phyloP scores from a whole-genome alignment of 2,797 vertebrate species.

The Steatocranus sp. region DNA sequence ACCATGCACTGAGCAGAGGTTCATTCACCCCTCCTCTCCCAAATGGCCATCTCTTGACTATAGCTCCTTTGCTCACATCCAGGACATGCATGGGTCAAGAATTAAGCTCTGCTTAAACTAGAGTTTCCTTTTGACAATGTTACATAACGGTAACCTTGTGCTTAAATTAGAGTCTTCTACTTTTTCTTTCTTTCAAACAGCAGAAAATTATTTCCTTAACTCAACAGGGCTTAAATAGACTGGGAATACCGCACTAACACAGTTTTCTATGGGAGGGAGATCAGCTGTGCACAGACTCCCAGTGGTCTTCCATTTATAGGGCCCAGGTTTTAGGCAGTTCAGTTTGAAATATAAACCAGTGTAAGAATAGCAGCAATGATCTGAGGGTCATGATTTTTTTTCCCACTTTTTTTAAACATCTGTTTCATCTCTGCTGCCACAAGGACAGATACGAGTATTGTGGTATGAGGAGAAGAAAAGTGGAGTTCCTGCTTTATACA shows the following conservation, averaged over 20 bases:
- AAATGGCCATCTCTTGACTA: background rate
- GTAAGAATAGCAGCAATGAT: background rate
- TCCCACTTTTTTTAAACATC: background rate
- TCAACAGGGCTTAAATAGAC: background rate
- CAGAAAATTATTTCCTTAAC: background rate
- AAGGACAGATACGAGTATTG: background rate
- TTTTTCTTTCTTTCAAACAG: background rate
- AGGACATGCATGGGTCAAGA: background rate
- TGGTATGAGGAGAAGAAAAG: background rate
- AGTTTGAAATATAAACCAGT: background rate
- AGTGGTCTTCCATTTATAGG: background rate
- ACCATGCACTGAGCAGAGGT: background rate
- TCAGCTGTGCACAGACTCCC: background rate
- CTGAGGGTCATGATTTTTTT: background rate
- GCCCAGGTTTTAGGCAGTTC: background rate
- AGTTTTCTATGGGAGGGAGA: background rate
- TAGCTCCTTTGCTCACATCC: background rate
- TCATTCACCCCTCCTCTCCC: background rate
- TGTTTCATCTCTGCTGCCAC: background rate
- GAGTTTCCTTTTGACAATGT: background rate
- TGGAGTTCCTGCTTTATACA: background rate
- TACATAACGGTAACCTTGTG: background rate
- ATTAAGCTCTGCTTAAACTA: background rate
- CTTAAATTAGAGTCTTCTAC: background rate
- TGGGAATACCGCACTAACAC: background rate